Base-by-base conservation (phyloP, 2,888 invertebrate genomes). In the Aethes cnicana region DNA sequence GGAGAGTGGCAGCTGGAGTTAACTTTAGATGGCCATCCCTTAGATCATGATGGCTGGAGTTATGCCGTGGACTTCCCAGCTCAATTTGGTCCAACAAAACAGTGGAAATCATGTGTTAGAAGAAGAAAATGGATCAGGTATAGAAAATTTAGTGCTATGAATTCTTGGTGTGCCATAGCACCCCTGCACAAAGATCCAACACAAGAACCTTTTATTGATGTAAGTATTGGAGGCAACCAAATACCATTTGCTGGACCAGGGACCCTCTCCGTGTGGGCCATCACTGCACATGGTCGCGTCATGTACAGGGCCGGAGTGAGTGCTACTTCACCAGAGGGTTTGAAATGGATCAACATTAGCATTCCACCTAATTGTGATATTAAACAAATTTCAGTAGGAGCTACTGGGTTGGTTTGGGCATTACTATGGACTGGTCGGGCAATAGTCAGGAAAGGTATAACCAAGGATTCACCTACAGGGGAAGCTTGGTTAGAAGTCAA, bases 61-160 rank as follows among this genome's bases (percentile, higher is more conserved):
- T 98, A 97, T 85, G 97, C 97, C 23, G 91, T 97, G 23, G 97
- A 98, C 80, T 98, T 98, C 81, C 96, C 96, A 46, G 93, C 95
- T 7, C 93, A 94, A 30, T 97, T 94, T 85, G 92, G 94, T 20
- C 91, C 94, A 1, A 93, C 93, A 52, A 96, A 96, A 71, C 94
- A 94, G 55, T 97, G 97, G 96, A 95, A 95, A 66, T 96, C 97
- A 4, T 96, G 95, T 89, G 97, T 98, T 0, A 91, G 97, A 56
- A 91, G 97, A 64, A 91, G 97, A 59, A 95, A 97, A 74, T 98
- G 97, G 97, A 93, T 96, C 54, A 91, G 97, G 54, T 95, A 95
- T 73, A 90, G 97, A 47, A 92, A 95, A 67, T 98, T 97, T 71
- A 94, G 95, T 78, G 96, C 97, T 4, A 93, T 97, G 84, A 96